Evolutionary conservation across 2,888 invertebrate genomes (phyloP).

Genomic region (Petrophora chlorosata): DNA sequence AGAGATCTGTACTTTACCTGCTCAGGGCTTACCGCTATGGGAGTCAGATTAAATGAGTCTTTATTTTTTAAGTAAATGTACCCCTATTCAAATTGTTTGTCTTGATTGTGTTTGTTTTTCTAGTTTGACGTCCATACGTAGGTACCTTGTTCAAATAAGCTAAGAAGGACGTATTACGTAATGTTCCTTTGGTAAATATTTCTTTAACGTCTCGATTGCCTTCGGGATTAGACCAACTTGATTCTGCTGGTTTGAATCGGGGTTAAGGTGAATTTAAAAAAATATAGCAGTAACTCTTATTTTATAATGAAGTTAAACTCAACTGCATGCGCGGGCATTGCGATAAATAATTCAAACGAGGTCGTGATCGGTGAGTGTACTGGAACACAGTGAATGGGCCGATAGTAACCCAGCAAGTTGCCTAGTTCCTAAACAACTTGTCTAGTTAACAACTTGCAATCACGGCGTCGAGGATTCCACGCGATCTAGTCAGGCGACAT

Average conservation of each 20-base stretch:
- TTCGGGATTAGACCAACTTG: slow-evolving; percentile 11
- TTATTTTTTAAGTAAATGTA: too few relatives aligned
- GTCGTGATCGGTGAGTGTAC: slow-evolving; percentile 34
- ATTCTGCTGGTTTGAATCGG: background rate
- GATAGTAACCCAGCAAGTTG: too few relatives aligned
- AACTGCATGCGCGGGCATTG: slow-evolving; percentile 13
- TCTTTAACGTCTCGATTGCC: slow-evolving; percentile 16
- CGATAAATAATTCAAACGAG: slow-evolving; percentile 21
- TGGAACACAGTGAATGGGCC: slow-evolving; percentile 42
- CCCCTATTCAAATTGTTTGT: slow-evolving; percentile 20
- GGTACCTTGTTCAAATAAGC: slow-evolving; percentile 8
- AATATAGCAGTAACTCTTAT: background rate
- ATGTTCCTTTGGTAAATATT: slow-evolving; percentile 7
- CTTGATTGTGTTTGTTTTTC: slow-evolving; percentile 14
- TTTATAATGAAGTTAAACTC: slow-evolving; percentile 5
- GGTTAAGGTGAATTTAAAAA: slow-evolving; percentile 11
- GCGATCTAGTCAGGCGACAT: slow-evolving; percentile 38
- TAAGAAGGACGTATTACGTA: slow-evolving; percentile 10
- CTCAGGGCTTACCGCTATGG: slow-evolving; percentile 41
- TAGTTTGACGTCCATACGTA: background rate
- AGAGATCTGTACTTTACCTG: slow-evolving; percentile 44
- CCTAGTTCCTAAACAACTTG: too few relatives aligned
- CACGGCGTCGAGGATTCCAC: slow-evolving; percentile 34
- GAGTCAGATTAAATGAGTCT: slow-evolving; percentile 45
- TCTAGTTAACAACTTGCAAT: slow-evolving; percentile 49